Conservation (phyloP, 2,113 vertebrate species). For the Micromys minutus region DNA sequence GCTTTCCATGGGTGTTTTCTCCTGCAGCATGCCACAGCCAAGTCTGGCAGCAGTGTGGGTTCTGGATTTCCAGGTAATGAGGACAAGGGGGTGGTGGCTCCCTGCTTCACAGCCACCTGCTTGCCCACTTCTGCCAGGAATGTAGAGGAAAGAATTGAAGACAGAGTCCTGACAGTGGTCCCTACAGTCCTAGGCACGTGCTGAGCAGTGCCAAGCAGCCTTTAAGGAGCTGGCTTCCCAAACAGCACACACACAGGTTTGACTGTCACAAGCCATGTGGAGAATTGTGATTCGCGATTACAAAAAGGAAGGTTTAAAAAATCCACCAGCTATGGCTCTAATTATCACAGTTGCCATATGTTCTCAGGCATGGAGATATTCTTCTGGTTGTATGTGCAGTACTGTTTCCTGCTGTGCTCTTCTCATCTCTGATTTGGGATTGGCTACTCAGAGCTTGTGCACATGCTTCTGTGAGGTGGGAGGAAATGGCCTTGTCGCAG, state of each 20-base stretch:
- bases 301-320: conserved; percentile 60
- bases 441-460: conserved; percentile 70
- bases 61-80: conserved; percentile 11
- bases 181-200: neutral
- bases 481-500: conserved; percentile 56
- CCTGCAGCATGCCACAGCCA: conserved; percentile 22
- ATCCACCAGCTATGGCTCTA: conserved; percentile 81
- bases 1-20: conserved; percentile 64
- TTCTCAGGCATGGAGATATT: conserved; percentile 80
- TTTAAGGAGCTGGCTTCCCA: conserved; percentile 74
- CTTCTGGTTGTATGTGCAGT: conserved; percentile 69
- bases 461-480: conserved; percentile 49
- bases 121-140: neutral
- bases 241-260: conserved; percentile 56
- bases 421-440: conserved; percentile 50
- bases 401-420: conserved; percentile 71
- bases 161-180: neutral
- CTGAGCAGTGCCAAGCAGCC: conserved; percentile 43
- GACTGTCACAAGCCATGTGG: conserved; percentile 81
- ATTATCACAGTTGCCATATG: conserved; percentile 86
- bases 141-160: neutral
- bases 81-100: neutral
- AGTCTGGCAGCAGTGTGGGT: conserved; percentile 45
- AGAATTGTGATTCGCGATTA: conserved; percentile 82
- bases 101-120: neutral